Evolutionary conservation across 1,140 invertebrate species (phyloP), one percentile per base, ranked within the genome.

Genomic region (Papilio machaon): DNA sequence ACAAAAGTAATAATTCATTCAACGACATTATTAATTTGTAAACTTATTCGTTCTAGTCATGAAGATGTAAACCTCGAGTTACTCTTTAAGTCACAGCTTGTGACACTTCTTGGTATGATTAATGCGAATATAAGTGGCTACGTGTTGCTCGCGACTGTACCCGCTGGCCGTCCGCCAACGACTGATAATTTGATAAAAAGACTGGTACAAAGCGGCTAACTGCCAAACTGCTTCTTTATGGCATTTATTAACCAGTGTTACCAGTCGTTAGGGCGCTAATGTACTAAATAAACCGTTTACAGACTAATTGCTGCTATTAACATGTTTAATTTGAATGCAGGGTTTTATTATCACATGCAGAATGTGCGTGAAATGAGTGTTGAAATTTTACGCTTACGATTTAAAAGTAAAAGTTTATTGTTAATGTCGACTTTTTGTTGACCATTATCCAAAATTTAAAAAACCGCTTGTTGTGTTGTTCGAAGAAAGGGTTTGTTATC

Each of bases 151-250:
- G 35, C 52, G 76, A 78, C 76, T 78, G 76, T 78, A 78, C 76
- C 30, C 38, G 43, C 75, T 90, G 89, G 89, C 85, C 73, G 47
- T n/a, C 23, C 43, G 86, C 88, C 89, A 89, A 88, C 79, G 73
- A 75, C 75, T 81, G 84, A 85, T 90, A 90, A 90, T 91, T 89
- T 85, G 85, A 91, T 91, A 91, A 89, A 89, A 91, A 88, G 86
- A 80, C 84, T 76, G 7, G 30, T 1, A 30, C 76, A 78, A 78
- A 54, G 54, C 30, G 76, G 76, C 76, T 64, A 38, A 64, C 76
- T 78, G 76, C 76, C 76, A 78, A 78, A 78, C 76, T 58, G 54
- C 52, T 78, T 60, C 76, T 78, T 78, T 78, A 78, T 78, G 76
- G 76, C 76, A 46, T 78, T 78, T 78, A 78, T 78, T 78, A 78